Evolutionary conservation across 2,888 invertebrate genomes (phyloP).

Genomic region (Agonopterix arenella): DNA sequence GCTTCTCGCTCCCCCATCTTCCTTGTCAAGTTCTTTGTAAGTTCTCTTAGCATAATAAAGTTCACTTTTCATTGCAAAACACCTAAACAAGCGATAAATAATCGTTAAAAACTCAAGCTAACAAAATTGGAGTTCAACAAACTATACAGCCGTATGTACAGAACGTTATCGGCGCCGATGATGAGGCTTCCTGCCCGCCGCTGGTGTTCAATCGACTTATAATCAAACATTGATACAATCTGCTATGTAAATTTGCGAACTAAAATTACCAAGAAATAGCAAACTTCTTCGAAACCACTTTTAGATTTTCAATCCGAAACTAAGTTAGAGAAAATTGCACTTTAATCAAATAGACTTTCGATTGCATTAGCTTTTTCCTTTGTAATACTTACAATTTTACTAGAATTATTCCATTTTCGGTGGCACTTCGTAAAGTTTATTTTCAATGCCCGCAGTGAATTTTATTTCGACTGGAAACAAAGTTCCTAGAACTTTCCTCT

Average conservation of each 20-base stretch:
- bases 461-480: no score
- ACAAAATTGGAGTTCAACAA: slow-evolving; percentile 1
- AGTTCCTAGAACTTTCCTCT: no score
- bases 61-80: no score
- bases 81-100: no score
- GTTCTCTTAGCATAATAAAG: no score
- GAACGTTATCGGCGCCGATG: slow-evolving; percentile 32
- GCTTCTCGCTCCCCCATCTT: no score
- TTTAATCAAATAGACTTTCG: not conserved
- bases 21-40: no score
- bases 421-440: no score
- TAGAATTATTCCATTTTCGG: no score
- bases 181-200: slow-evolving; percentile 42
- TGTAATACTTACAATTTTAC: no score
- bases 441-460: no score
- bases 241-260: slow-evolving; percentile 7
- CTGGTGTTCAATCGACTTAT: slow-evolving; percentile 51
- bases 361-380: not conserved
- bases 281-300: slow-evolving; percentile 3
- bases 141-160: slow-evolving; percentile 17
- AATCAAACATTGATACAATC: slow-evolving; percentile 59
- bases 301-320: not conserved
- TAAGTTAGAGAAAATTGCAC: not conserved
- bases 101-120: no score
- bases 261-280: not conserved